Evolutionary conservation across 2,113 vertebrate species (phyloP), one percentile per base, ranked within the genome.

Genomic region (Pongo pygmaeus): DNA sequence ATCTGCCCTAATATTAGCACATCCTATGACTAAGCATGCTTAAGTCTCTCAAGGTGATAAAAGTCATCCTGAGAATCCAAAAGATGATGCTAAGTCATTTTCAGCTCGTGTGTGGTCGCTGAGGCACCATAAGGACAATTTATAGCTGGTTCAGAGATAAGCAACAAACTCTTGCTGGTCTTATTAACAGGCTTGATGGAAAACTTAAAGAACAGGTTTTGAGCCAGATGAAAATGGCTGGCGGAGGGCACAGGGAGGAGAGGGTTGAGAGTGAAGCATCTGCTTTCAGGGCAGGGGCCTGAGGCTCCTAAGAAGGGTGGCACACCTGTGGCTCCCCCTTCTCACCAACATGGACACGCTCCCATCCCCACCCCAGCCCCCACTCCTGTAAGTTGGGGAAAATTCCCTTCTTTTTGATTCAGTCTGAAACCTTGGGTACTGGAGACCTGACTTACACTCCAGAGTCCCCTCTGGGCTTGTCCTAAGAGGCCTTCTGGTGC

Each of bases 351-450:
- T 67, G 1, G 23, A 30, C 50, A 30, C 1, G 13, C 35, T 59
- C 10, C 55, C 38, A 35, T 3, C 40, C 8, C 12, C 5, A 27
- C 14, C 27, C 23, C 0, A 1, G 1, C 50, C 8, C 35, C n/a
- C 27, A 52, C 23, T 40, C 52, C 20, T 92, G 86, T n/a, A 89
- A 14, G 30, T 0, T 46, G 25, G 5, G n/a, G 25, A n/a, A 57
- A 83, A 17, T 32, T 59, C 72, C 16, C 69, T 43, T 91, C 55
- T 84, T 69, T 95, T 46, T 13, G 4, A 69, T 6, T 48, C 18
- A 27, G 4, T 69, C 35, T 75, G 79, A 84, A 88, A 84, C 10
- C 32, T 25, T 80, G 57, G 32, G 46, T 83, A 83, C 9, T 72
- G 18, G 59, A 52, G 27, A 79, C 70, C 52, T 52, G 18, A 77